Evolutionary conservation across 2,888 invertebrate genomes (phyloP), one percentile per base, ranked within the genome.

Genomic region (Agrochola circellaris): DNA sequence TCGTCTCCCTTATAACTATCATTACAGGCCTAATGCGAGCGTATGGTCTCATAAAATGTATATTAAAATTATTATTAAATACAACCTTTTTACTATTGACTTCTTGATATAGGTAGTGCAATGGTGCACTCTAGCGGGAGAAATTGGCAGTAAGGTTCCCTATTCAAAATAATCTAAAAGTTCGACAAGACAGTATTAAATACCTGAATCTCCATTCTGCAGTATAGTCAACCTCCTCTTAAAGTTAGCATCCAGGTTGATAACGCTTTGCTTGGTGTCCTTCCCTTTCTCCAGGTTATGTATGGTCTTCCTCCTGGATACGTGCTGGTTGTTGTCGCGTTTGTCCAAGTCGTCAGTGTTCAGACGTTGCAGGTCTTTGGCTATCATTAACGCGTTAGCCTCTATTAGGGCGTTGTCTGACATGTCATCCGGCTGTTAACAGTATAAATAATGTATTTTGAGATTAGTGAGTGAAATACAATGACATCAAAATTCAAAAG

Each of bases 191-290:
- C n/a, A n/a, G 3, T 48, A 30, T 51, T 23, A 42, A 61, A 34
- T 82, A 96, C 96, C 92, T 71, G 97, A 94, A 89, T 97, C 97
- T 88, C 98, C 98, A 68, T 98, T 98, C 85, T 98, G 98, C 91
- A 98, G 96, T 91, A 98, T 98, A 75, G 98, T 98, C 93, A 99
- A 98, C 58, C 99, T 97, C 88, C 99, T 98, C 91, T 99, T 98
- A 95, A 99, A 99, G 34, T 99, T 99, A 34, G 99, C 99, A 93
- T 99, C 99, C 73, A 99, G 96, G 2, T 99, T 99, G 83, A 98
- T 98, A 83, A 98, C 98, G 87, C 98, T 98, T 58, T 98, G 97
- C 77, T 98, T 98, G 87, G 98, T 98, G 89, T 98, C 98, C 9
- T 98, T 97, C 15, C 98, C 98, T 85, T 98, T 98, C 92, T 99